Evolutionary conservation across 2,113 vertebrate genomes (phyloP), one percentile per base, ranked within the genome.

Genomic region (Aleadryas rufinucha): DNA sequence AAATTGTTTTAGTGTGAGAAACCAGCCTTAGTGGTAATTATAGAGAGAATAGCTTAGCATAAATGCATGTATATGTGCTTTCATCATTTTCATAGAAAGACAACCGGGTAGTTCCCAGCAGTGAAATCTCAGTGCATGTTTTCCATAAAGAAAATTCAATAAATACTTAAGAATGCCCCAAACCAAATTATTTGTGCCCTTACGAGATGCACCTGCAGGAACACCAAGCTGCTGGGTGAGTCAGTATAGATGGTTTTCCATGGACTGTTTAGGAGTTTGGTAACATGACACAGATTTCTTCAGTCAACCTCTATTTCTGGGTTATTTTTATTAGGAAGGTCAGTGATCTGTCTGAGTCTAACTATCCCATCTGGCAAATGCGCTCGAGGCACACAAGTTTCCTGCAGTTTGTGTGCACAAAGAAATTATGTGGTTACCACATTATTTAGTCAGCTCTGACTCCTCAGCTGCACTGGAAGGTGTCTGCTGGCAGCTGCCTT

Each of bases 301-400:
- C 66, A 75, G 69, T 82, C 74, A 94, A 2, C 74, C 53, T 84
- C 61, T 22, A 5, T 91, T 95, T 87, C 74, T 72, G n/a, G 9
- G n/a, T 19, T 94, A 18, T 95, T 97, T 97, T 95, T 47, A 11
- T 86, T 80, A 83, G 66, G 85, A 92, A 93, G 95, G 90, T 96
- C 96, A 93, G 83, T 92, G 86, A 77, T 96, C 92, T 93, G 75
- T 95, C 95, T 97, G 76, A 84, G 71, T 54, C 59, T 95, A 80
- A 95, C 95, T 92, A 93, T 90, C 54, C 94, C 94, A 94, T 95
- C 92, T 96, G 96, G 79, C 0, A 0, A 90, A 50, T 61, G 42
- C 0, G 63, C 94, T 93, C 49, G 64, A 90, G 95, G 92, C 95
- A 59, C 50, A 47, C 54, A 76, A 35, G 47, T 90, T 90, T 88